Evolutionary conservation across 2,888 invertebrate species (phyloP).

Genomic region (Schizaphis graminum): DNA sequence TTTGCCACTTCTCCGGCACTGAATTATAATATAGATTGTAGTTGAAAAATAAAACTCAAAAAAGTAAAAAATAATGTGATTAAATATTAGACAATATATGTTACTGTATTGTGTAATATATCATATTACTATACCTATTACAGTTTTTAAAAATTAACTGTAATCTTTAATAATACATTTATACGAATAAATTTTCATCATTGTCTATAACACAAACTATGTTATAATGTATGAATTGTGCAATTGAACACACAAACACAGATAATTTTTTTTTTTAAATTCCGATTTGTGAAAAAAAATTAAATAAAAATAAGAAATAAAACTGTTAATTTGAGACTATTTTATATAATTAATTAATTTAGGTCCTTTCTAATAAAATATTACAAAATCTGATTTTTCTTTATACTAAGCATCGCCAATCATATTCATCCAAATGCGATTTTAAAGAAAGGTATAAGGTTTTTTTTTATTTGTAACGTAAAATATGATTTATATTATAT

Average conservation of each 20-base stretch:
- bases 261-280: neutral
- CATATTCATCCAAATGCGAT: neutral
- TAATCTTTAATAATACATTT: too few species aligned
- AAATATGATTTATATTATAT: neutral
- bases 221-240: neutral
- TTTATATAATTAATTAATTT: neutral
- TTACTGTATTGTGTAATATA: neutral
- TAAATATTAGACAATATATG: neutral
- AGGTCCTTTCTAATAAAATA: neutral
- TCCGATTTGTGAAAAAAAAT: neutral
- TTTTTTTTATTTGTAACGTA: neutral
- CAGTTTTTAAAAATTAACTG: neutral
- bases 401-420: neutral
- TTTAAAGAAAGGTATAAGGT: neutral
- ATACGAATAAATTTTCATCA: neutral
- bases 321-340: neutral
- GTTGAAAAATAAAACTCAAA: neutral
- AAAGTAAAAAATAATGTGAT: neutral
- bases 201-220: neutral
- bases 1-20: neutral
- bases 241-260: neutral
- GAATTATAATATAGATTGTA: too few species aligned
- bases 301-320: neutral
- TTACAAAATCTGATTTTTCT: neutral
- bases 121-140: too few species aligned